These are phyloP conservation scores for Pteria penguin DNA, from an alignment of 2,888 invertebrate species.

Conservation along the genomic window DNA sequence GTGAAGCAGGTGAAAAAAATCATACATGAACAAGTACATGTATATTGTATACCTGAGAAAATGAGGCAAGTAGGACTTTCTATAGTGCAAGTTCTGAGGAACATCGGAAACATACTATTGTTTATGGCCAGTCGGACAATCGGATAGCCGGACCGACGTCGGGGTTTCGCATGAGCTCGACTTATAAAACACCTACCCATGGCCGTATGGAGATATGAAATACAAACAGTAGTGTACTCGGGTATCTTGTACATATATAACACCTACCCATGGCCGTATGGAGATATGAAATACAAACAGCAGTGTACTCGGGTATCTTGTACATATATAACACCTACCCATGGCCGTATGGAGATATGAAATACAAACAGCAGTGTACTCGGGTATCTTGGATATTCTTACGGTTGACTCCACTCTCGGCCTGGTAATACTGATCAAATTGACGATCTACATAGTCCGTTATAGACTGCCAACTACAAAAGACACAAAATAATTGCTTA, in stretches of 20 bases:
- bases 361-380: constrained; percentile 87
- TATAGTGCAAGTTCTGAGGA: no score
- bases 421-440: constrained; percentile 82
- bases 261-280: constrained; percentile 96
- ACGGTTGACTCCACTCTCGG: constrained; percentile 84
- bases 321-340: constrained; percentile 86
- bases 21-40: no score
- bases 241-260: no score
- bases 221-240: neutral
- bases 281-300: constrained; percentile 95
- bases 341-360: constrained; percentile 97
- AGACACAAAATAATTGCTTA: no score
- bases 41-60: no score
- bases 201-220: constrained; percentile 96
- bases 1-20: no score
- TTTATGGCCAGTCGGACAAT: no score
- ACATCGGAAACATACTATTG: no score
- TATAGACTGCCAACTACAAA: constrained; percentile 94
- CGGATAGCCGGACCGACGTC: no score
- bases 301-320: constrained; percentile 77
- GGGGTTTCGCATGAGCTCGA: no score
- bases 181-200: constrained; percentile 86
- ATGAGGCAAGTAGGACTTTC: no score
- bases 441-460: constrained; percentile 96
- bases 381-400: constrained; percentile 83